Evolutionary conservation across 2,888 invertebrate species (phyloP).

Genomic region (Apeira syringaria): DNA sequence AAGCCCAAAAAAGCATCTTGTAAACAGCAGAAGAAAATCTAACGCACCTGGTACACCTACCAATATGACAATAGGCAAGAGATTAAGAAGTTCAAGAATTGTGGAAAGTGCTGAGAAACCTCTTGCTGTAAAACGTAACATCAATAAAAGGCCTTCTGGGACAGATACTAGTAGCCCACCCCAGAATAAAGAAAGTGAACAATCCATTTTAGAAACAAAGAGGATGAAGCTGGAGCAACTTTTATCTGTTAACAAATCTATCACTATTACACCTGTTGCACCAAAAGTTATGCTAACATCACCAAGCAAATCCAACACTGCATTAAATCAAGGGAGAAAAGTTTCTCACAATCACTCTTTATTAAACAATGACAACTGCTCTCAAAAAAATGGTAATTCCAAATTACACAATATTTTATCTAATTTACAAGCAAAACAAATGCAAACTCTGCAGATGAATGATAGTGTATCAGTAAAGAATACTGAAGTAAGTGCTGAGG

Average conservation of each 20-base stretch:
- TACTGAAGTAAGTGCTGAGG: conserved; percentile 49
- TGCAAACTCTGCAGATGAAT: conserved; percentile 59
- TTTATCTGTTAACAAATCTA: conserved; percentile 60
- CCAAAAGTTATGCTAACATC: conserved; percentile 51
- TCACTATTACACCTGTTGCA: conserved; percentile 62
- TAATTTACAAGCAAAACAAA: conserved; percentile 71
- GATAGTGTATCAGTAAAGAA: conserved; percentile 58
- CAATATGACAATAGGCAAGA: conserved; percentile 61
- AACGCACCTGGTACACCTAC: conserved; percentile 44
- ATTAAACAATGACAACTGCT: conserved; percentile 71
- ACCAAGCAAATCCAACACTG: conserved; percentile 47
- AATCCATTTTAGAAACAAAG: conserved; percentile 64
- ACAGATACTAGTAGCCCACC: conserved; percentile 48
- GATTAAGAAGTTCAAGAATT: conserved; percentile 70
- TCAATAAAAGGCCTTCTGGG: conserved; percentile 56
- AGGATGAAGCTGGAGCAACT: conserved; percentile 73
- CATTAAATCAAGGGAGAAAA: conserved; percentile 54
- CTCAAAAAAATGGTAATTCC: conserved; percentile 77
- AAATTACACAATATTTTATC: conserved; percentile 75
- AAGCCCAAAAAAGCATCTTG: conserved; percentile 51
- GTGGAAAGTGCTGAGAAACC: conserved; percentile 64
- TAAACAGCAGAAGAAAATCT: conserved; percentile 62
- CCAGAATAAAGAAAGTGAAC: conserved; percentile 58
- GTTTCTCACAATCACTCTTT: conserved; percentile 55
- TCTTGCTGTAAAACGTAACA: conserved; percentile 46